phyloP scores from a whole-genome alignment of 2,113 vertebrate species.

The Smithornis capensis region DNA sequence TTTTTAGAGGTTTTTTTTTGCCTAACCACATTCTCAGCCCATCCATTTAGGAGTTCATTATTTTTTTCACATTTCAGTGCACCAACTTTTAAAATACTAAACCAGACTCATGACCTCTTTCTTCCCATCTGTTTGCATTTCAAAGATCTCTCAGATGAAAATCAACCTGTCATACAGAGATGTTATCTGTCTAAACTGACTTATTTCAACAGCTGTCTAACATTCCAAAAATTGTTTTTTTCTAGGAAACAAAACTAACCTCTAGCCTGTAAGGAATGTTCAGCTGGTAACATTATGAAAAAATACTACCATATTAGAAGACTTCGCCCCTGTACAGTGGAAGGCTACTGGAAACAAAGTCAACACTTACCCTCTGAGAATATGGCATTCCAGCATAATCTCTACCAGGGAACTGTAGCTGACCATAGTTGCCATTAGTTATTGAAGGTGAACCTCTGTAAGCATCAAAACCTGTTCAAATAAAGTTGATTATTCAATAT shows the following conservation, averaged over 20 bases:
- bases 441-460: constrained; percentile 75
- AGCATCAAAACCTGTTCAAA: constrained; percentile 74
- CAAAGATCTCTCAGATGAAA: background rate
- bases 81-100: background rate
- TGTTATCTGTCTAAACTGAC: background rate
- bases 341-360: background rate
- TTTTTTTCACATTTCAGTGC: background rate
- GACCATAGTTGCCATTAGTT: constrained; percentile 78
- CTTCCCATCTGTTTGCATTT: background rate
- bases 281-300: background rate
- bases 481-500: background rate
- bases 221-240: background rate
- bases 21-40: background rate
- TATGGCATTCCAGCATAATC: constrained; percentile 81
- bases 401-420: constrained; percentile 75
- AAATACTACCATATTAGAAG: background rate
- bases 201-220: background rate
- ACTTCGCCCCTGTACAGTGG: background rate
- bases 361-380: constrained; percentile 77
- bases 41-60: background rate
- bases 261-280: background rate
- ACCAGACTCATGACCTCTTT: background rate
- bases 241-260: background rate
- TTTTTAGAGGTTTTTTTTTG: background rate
- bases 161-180: background rate